Percentiles rank a stretch among this genome's conserved stretches.
phyloP scores from a whole-genome alignment of 2,888 invertebrate species.

The Lasioglossum pauxillum region DNA sequence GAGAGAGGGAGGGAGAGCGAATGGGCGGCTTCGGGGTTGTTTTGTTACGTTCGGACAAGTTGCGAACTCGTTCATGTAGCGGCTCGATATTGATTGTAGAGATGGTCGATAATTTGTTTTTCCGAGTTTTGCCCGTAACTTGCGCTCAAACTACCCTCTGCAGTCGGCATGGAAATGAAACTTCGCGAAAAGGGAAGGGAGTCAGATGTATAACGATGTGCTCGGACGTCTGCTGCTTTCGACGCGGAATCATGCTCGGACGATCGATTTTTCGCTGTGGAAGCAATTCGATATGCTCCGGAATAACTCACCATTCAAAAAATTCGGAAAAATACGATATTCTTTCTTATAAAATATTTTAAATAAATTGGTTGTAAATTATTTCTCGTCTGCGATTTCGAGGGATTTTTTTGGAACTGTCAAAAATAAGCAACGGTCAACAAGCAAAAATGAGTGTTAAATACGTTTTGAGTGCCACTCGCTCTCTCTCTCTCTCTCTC shows the following conservation, averaged over 20 bases:
- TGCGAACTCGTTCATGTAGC: slow-evolving; percentile 5
- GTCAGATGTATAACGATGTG: neutral
- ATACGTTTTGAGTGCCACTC: neutral
- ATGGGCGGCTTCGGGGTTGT: neutral
- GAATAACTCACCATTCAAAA: neutral
- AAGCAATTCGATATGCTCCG: neutral
- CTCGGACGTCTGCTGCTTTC: neutral
- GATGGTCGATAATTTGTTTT: slow-evolving; percentile 30
- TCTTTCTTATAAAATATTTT: neutral
- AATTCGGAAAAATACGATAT: neutral
- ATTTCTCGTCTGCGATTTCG: neutral
- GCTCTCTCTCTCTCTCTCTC: no score
- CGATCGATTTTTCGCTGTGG: neutral
- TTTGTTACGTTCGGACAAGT: slow-evolving; percentile 26
- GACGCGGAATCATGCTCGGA: neutral
- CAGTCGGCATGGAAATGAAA: neutral
- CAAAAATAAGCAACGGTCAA: neutral
- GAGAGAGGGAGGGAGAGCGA: neutral
- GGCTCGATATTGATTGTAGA: slow-evolving; percentile 34
- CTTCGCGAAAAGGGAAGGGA: neutral
- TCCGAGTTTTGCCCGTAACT: slow-evolving; percentile 7
- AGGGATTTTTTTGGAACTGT: neutral
- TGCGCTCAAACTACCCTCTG: slow-evolving; percentile 1
- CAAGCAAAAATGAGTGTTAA: neutral
- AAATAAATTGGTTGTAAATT: neutral